A percentile compares a stretch with the other conserved stretches of the same genome.
These are phyloP conservation scores for Tragelaphus buxtoni DNA, from an alignment of 2,113 vertebrate species.

Conservation along the genomic window DNA sequence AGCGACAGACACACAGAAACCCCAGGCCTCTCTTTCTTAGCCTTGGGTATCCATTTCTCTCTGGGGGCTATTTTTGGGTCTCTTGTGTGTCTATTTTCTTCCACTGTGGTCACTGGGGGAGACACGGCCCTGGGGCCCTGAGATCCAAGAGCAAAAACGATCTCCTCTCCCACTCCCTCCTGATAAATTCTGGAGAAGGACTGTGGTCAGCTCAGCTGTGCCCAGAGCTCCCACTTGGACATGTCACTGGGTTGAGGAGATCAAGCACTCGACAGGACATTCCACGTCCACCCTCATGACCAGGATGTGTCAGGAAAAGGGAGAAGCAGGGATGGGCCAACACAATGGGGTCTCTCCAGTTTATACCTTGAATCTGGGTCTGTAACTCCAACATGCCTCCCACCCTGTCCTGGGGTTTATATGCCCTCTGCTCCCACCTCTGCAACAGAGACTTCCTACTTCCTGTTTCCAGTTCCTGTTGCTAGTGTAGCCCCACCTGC, in stretches of 20 bases:
- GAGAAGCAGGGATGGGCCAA: too few relatives aligned
- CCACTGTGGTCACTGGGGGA: accelerated
- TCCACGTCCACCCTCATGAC: accelerated
- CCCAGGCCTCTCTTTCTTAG: too few relatives aligned
- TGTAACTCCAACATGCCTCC: not conserved
- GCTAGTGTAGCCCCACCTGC: not conserved
- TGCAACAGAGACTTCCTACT: not conserved
- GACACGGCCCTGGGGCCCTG: too few relatives aligned
- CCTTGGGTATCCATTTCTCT: accelerated
- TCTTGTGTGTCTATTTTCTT: not conserved
- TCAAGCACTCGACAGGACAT: not conserved
- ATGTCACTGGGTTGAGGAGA: not conserved
- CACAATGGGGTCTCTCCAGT: accelerated
- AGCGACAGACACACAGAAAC: not conserved
- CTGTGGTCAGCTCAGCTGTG: accelerated
- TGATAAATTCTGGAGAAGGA: not conserved
- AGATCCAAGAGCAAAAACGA: accelerated
- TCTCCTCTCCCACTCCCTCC: not conserved
- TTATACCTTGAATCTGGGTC: not conserved
- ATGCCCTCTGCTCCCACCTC: not conserved
- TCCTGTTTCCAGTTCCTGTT: not conserved
- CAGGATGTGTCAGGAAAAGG: not conserved
- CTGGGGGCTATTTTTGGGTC: not conserved
- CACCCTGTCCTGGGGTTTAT: not conserved
- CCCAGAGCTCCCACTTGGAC: not conserved